Percentiles rank a stretch among this genome's conserved stretches.
Evolutionary conservation across 2,888 invertebrate species (phyloP).

Genomic region (Anarsia innoxiella): DNA sequence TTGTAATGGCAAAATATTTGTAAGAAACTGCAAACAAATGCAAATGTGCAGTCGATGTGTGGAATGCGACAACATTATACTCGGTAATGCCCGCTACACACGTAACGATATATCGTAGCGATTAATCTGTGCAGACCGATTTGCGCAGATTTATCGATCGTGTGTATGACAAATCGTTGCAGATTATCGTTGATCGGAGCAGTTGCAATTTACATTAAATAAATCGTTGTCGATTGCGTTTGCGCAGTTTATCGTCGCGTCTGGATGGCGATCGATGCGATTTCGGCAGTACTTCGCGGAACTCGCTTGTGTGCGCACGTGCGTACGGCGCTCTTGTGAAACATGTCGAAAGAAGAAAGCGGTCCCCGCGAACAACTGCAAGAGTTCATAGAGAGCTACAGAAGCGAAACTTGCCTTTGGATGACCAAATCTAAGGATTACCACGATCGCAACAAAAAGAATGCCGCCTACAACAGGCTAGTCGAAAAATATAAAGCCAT

Average conservation of each 20-base stretch:
- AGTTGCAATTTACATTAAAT: conserved; percentile 15
- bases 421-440: conserved; percentile 4
- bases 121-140: conserved; percentile 5
- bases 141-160: conserved; percentile 9
- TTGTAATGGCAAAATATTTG: too few relatives aligned
- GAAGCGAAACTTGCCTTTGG: conserved; percentile 1
- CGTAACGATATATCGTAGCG: conserved; percentile 9
- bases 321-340: background rate
- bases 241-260: background rate
- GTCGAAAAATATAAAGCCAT: conserved; percentile 13
- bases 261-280: background rate
- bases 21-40: too few relatives aligned
- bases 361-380: conserved; percentile 9
- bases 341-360: conserved; percentile 1
- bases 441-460: conserved; percentile 15
- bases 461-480: conserved; percentile 15
- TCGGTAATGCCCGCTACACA: conserved; percentile 11
- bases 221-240: conserved; percentile 12
- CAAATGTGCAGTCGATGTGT: too few relatives aligned
- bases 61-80: too few relatives aligned
- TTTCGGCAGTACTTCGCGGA: background rate
- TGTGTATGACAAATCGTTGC: conserved; percentile 15
- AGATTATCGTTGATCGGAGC: conserved; percentile 15
- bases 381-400: conserved; percentile 10
- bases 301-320: background rate